phyloP scores from a whole-genome alignment of 2,888 invertebrate genomes.

The Girardia tigrina region DNA sequence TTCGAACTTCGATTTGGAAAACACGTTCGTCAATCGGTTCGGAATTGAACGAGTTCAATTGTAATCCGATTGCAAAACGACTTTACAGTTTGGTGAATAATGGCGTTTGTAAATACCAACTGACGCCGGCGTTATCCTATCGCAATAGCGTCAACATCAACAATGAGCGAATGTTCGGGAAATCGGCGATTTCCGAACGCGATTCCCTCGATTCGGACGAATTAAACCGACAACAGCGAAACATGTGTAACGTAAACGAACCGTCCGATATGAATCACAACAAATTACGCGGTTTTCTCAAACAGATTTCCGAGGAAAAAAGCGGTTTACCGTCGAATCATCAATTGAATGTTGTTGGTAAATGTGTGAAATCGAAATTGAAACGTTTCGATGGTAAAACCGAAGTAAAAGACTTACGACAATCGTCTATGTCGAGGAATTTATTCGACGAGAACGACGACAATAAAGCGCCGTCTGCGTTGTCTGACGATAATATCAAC shows the following conservation, averaged over 20 bases:
- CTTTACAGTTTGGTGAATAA: conserved; percentile 15
- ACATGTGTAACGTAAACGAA: too few species aligned
- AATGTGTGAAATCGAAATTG: neutral
- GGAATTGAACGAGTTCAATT: neutral
- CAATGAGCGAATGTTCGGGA: neutral
- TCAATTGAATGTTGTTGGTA: neutral
- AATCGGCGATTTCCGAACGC: neutral
- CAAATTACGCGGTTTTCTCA: neutral
- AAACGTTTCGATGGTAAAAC: neutral
- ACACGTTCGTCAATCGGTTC: neutral
- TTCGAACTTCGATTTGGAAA: conserved; percentile 2
- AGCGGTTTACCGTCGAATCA: neutral
- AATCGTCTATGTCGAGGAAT: too few species aligned
- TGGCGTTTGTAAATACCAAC: neutral
- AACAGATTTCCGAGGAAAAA: neutral
- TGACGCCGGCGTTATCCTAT: too few species aligned
- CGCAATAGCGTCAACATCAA: neutral
- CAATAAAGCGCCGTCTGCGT: too few species aligned
- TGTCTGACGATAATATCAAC: too few species aligned
- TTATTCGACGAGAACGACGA: too few species aligned
- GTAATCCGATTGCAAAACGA: neutral
- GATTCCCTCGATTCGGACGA: too few species aligned
- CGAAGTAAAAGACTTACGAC: neutral
- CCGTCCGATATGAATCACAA: neutral
- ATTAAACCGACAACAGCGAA: too few species aligned